These are phyloP conservation scores for Piezodorus guildinii DNA, from an alignment of 1,140 invertebrate species.

Conservation along the genomic window DNA sequence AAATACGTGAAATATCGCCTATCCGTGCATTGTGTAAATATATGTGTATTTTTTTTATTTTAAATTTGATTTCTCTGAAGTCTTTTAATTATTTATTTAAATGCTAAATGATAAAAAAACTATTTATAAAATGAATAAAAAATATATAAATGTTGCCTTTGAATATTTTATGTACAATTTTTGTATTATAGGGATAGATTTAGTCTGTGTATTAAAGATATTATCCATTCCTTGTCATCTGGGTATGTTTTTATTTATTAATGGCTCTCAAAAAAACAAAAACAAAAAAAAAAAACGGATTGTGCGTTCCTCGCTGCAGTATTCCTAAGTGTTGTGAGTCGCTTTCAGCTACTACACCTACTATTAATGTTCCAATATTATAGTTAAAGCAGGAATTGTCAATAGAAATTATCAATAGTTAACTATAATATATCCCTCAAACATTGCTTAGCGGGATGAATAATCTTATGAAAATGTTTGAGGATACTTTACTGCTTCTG, in stretches of 20 bases:
- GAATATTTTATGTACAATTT: conserved; percentile 24
- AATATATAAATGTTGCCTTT: conserved; percentile 18
- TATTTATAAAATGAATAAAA: conserved; percentile 5
- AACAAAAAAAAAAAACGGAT: too few species aligned
- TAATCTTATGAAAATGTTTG: too few species aligned
- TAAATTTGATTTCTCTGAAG: too few species aligned
- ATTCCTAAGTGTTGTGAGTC: background rate
- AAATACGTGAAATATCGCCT: background rate
- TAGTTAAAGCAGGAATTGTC: too few species aligned
- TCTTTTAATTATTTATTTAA: conserved; percentile 10
- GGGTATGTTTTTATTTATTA: background rate
- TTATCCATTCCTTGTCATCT: conserved; percentile 10
- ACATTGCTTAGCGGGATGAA: too few species aligned
- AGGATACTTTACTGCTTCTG: too few species aligned
- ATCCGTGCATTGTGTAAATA: conserved; percentile 9
- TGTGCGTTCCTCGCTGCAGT: background rate
- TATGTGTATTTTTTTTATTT: conserved; percentile 7
- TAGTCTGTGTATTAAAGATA: background rate
- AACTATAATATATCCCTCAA: too few species aligned
- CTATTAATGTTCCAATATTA: too few species aligned
- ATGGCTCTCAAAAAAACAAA: background rate
- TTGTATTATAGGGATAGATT: conserved; percentile 22
- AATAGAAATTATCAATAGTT: too few species aligned
- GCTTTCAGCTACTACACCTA: background rate
- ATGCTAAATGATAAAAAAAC: background rate